Evolutionary conservation across 2,113 vertebrate genomes (phyloP).

Genomic region (Pluvianellus socialis): DNA sequence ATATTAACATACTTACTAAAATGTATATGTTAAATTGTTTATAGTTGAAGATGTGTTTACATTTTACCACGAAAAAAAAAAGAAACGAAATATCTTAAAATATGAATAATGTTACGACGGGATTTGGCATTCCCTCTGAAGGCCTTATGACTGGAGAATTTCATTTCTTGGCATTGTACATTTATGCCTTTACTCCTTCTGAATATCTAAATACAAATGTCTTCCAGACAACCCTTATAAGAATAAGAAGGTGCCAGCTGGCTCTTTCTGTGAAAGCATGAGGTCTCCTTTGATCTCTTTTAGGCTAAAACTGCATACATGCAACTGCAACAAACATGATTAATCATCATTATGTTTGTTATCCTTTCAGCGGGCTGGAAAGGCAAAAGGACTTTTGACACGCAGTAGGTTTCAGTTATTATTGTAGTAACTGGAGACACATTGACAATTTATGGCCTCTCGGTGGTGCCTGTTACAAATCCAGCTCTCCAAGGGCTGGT

Average conservation of each 20-base stretch:
- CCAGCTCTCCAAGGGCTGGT: neutral
- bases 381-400: neutral
- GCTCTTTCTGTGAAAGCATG: neutral
- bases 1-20: neutral
- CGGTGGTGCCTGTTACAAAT: neutral
- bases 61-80: neutral
- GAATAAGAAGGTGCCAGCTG: conserved; percentile 3
- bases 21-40: neutral
- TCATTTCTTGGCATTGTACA: neutral
- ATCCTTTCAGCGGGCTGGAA: neutral
- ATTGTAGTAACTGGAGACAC: neutral
- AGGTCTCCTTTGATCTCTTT: neutral
- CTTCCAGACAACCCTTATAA: neutral
- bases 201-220: neutral
- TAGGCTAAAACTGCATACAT: neutral
- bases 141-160: neutral
- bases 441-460: neutral
- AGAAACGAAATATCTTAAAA: neutral
- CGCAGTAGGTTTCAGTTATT: conserved; percentile 3
- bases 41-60: neutral
- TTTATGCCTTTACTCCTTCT: conserved; percentile 8
- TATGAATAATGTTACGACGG: neutral
- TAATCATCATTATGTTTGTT: conserved; percentile 9
- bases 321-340: neutral
- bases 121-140: neutral